Evolutionary conservation across 2,113 vertebrate species (phyloP).

Genomic region (Ammospiza caudacuta): DNA sequence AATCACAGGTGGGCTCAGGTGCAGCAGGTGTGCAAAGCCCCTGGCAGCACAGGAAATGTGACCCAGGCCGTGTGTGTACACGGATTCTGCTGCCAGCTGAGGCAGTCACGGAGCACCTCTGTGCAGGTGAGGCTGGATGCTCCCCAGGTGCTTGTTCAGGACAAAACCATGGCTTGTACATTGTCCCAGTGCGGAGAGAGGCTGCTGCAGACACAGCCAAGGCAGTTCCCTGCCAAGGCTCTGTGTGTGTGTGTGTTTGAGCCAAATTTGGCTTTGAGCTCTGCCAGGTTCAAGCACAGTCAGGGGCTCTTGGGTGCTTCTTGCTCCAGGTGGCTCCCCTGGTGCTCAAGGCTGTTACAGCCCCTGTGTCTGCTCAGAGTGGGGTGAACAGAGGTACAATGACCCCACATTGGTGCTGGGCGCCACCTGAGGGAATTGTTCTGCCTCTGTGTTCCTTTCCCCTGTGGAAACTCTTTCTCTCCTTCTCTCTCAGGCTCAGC

Average conservation of each 20-base stretch:
- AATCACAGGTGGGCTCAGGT: not conserved
- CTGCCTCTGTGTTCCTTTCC: not conserved
- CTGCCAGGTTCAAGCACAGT: not conserved
- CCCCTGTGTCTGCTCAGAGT: not conserved
- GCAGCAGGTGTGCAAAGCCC: not conserved
- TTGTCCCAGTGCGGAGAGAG: not conserved
- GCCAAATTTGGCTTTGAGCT: not conserved
- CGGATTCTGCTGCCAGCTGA: not conserved
- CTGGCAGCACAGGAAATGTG: not conserved
- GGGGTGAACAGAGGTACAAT: not conserved
- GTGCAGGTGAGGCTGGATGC: not conserved
- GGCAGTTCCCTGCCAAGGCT: not conserved
- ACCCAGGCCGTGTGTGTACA: fast-evolving
- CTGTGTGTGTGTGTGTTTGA: not conserved
- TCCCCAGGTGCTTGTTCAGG: not conserved
- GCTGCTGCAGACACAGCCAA: not conserved
- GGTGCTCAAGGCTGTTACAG: not conserved
- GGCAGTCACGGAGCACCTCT: not conserved
- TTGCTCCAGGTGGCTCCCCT: not conserved
- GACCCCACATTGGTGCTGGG: not conserved
- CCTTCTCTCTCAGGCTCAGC: constrained; percentile 81
- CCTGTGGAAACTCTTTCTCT: not conserved
- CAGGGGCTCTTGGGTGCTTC: not conserved
- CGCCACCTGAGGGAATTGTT: not conserved
- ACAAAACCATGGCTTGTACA: fast-evolving